Evolutionary conservation across 1,140 invertebrate genomes (phyloP), one percentile per base, ranked within the genome.

Genomic region (Anastrepha ludens): DNA sequence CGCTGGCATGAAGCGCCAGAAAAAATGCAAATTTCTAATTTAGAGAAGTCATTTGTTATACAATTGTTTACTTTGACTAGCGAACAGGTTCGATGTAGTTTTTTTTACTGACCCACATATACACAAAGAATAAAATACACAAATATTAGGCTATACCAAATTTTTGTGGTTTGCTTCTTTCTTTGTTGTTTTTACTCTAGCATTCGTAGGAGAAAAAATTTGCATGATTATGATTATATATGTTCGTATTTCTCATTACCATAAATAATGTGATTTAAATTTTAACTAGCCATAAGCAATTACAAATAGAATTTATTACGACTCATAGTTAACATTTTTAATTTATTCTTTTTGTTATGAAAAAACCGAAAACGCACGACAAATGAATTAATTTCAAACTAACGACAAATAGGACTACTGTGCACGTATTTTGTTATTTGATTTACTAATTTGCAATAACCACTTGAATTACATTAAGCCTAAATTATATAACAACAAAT

Each of bases 61-160:
- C 29, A 29, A 29, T 47, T 74, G 67, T 44, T 74, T 74, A 74
- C 67, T 44, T 17, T 39, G 29, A 74, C 13, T 17, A 13, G 9
- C 9, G 13, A 74, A 74, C 67, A 74, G 41, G 67, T 74, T 74
- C 41, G 9, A 17, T 41, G 3, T 47, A 44, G 17, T 17, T 44
- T 44, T 74, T 74, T 74, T 44, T 29, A 29, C 4, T 74, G 67
- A 74, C 67, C 67, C 44, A 74, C 67, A 74, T 74, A 74, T 74
- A 74, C 41, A 74, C 41, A 4, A 64, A 64, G n/a, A 64, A 64
- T 8, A 20, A 67, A 39, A 0, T 29, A 29, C 29, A 67, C 1
- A 39, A 39, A 39, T 13, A 39, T 2, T 2, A 3, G 5, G 64
- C 64, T 62, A 64, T 64, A n/a, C n/a, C 29, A 29, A 29, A 29